Conservation (phyloP, 2,113 vertebrate species). For the Muntiacus reevesi region DNA sequence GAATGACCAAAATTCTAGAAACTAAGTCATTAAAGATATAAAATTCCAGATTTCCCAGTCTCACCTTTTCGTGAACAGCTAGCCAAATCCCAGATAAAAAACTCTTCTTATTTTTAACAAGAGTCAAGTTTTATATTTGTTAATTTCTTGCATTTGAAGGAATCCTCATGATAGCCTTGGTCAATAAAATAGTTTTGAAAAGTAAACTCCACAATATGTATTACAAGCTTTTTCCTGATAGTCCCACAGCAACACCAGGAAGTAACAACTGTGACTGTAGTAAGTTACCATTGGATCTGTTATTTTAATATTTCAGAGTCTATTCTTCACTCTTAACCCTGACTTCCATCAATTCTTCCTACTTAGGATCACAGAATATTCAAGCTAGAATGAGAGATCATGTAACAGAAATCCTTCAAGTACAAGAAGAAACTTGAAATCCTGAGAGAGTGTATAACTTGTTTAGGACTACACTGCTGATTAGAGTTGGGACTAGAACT, state of each 20-base stretch:
- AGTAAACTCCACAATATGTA: not conserved
- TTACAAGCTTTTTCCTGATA: not conserved
- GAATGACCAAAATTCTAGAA: constrained; percentile 1
- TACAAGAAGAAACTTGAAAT: not conserved
- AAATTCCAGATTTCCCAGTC: not conserved
- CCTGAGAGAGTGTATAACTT: not conserved
- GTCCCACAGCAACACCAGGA: not conserved
- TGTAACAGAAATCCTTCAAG: not conserved
- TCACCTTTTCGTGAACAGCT: not conserved
- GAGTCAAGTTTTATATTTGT: not conserved
- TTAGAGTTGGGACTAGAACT: not conserved
- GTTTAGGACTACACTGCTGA: not conserved
- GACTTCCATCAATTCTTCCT: not conserved
- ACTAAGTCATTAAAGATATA: not conserved
- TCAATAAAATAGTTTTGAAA: not conserved
- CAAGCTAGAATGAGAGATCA: not conserved
- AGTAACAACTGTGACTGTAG: not conserved
- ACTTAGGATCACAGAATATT: not conserved
- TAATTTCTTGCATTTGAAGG: not conserved
- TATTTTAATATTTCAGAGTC: not conserved
- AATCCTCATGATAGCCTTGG: not conserved
- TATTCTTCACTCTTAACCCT: not conserved
- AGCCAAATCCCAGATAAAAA: not conserved
- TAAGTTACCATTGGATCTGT: not conserved
- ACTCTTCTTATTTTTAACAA: not conserved